These are phyloP conservation scores for Alitta virens DNA, from an alignment of 2,888 invertebrate genomes.

Conservation along the genomic window DNA sequence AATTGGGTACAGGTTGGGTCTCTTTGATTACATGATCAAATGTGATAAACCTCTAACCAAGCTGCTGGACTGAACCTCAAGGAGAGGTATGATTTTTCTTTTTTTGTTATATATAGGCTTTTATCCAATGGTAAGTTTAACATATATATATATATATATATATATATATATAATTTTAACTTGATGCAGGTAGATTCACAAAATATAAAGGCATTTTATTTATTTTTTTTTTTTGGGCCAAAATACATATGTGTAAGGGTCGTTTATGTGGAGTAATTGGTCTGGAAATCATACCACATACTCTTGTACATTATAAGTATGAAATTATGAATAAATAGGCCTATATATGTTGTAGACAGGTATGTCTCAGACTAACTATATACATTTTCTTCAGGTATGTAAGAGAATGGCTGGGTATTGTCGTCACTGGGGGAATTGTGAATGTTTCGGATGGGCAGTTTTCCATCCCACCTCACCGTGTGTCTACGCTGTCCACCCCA, in stretches of 20 bases:
- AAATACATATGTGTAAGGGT: too few relatives aligned
- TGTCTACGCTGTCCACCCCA: background rate
- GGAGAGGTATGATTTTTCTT: background rate
- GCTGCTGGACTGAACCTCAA: background rate
- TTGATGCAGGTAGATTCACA: too few relatives aligned
- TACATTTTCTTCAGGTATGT: constrained; percentile 11
- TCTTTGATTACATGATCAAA: background rate
- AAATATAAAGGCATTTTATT: too few relatives aligned
- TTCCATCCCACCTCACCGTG: background rate
- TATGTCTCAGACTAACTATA: too few relatives aligned
- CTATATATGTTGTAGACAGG: background rate
- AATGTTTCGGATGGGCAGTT: constrained; percentile 1
- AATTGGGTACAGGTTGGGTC: background rate
- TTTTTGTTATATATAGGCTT: too few relatives aligned
- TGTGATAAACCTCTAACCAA: background rate
- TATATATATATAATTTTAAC: too few relatives aligned
- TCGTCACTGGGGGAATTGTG: constrained; percentile 3
- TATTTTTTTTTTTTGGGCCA: too few relatives aligned
- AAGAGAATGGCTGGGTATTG: constrained; percentile 13
- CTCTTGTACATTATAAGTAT: too few relatives aligned
- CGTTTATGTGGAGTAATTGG: too few relatives aligned
- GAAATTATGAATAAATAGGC: background rate
- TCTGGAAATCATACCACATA: too few relatives aligned
- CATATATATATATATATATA: too few relatives aligned
- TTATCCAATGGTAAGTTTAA: too few relatives aligned